Percentiles rank a stretch among this genome's conserved stretches.
Evolutionary conservation across 2,113 vertebrate species (phyloP).

Genomic region (Microtus oregoni): DNA sequence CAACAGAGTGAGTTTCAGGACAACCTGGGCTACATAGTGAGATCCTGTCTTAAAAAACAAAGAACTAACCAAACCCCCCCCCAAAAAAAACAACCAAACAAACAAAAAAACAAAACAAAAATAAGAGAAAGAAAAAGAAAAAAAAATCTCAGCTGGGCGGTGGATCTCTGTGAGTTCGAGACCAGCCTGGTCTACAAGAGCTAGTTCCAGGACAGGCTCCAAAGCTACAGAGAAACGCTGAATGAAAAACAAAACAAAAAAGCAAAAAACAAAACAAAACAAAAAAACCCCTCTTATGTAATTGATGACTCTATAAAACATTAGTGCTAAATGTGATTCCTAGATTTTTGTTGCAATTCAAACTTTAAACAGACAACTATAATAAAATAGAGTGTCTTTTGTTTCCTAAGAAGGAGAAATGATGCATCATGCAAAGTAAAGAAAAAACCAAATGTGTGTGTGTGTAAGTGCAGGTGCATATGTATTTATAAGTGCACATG

Average conservation of each 20-base stretch:
- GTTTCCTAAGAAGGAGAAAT: not conserved
- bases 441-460: not conserved
- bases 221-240: too few relatives aligned
- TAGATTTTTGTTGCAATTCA: constrained; percentile 5
- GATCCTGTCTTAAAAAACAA: not conserved
- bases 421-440: not conserved
- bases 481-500: not conserved
- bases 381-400: constrained; percentile 45
- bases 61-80: not conserved
- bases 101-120: not conserved
- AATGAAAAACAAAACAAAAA: not conserved
- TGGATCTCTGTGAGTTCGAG: too few relatives aligned
- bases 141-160: too few relatives aligned
- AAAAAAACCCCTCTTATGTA: not conserved
- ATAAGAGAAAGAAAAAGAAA: not conserved
- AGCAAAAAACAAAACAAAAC: not conserved
- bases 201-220: too few relatives aligned
- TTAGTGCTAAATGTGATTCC: constrained; percentile 40
- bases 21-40: not conserved
- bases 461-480: not conserved
- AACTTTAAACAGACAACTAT: not conserved
- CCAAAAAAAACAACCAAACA: not conserved
- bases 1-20: not conserved
- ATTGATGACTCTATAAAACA: constrained; percentile 28
- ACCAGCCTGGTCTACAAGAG: too few relatives aligned